Evolutionary conservation across 2,888 invertebrate species (phyloP).

Genomic region (Nephrotoma appendiculata): DNA sequence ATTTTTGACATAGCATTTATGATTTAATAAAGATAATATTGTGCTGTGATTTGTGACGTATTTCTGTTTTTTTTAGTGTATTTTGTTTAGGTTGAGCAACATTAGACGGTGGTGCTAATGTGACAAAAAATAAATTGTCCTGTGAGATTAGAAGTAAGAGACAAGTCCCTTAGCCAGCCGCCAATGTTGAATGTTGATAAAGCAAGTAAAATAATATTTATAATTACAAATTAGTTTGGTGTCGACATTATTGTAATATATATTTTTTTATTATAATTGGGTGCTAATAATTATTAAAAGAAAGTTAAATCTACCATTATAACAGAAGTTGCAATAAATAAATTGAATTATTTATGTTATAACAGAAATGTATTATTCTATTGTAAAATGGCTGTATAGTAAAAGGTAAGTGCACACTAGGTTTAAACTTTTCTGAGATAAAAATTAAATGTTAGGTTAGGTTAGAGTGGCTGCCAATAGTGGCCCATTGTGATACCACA

Average conservation of each 20-base stretch:
- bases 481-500: too few species aligned
- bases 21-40: neutral
- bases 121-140: too few species aligned
- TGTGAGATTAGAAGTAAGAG: too few species aligned
- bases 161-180: too few species aligned
- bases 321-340: neutral
- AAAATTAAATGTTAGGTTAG: too few species aligned
- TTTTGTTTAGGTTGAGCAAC: neutral
- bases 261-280: neutral
- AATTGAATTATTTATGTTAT: neutral
- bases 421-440: too few species aligned
- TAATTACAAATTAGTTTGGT: neutral
- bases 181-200: neutral
- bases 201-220: neutral
- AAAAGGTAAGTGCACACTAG: too few species aligned
- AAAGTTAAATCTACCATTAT: neutral
- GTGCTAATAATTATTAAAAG: neutral
- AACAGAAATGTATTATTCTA: neutral
- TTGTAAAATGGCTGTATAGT: too few species aligned
- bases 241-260: neutral
- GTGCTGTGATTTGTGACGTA: neutral
- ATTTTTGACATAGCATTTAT: neutral
- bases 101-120: too few species aligned
- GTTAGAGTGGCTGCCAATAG: too few species aligned
- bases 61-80: neutral